Evolutionary conservation across 2,888 invertebrate species (phyloP).

Genomic region (Hetaerina titia): DNA sequence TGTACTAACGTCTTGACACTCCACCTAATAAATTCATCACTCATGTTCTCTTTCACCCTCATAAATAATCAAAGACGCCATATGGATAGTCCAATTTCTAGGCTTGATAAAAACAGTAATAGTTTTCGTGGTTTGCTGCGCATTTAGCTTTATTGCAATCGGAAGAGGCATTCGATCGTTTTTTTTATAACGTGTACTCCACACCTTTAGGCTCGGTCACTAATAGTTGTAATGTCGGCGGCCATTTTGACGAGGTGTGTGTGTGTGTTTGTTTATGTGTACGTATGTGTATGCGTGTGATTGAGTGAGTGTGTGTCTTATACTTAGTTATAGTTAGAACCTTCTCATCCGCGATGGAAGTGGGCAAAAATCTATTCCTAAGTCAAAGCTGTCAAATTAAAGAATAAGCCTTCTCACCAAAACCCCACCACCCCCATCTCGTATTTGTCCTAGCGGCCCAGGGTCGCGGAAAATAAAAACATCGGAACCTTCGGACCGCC

Average conservation of each 20-base stretch:
- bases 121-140: slow-evolving; percentile 54
- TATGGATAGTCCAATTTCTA: not conserved
- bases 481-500: not conserved
- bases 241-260: not conserved
- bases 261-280: too few relatives aligned
- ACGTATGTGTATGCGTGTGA: not conserved
- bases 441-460: not conserved
- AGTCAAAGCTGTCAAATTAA: slow-evolving; percentile 7
- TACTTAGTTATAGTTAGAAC: not conserved
- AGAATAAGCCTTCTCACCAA: not conserved
- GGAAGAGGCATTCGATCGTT: slow-evolving; percentile 4
- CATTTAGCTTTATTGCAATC: not conserved
- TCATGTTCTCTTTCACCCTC: not conserved
- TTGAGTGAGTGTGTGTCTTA: not conserved
- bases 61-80: not conserved
- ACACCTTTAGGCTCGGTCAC: not conserved
- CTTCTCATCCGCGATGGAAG: not conserved
- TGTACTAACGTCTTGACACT: not conserved
- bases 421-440: too few relatives aligned
- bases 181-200: not conserved
- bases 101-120: not conserved
- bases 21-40: not conserved
- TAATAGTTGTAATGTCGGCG: not conserved
- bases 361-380: not conserved
- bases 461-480: not conserved